phyloP scores from a whole-genome alignment of 2,113 vertebrate genomes.

The Phylloscopus whistleri region DNA sequence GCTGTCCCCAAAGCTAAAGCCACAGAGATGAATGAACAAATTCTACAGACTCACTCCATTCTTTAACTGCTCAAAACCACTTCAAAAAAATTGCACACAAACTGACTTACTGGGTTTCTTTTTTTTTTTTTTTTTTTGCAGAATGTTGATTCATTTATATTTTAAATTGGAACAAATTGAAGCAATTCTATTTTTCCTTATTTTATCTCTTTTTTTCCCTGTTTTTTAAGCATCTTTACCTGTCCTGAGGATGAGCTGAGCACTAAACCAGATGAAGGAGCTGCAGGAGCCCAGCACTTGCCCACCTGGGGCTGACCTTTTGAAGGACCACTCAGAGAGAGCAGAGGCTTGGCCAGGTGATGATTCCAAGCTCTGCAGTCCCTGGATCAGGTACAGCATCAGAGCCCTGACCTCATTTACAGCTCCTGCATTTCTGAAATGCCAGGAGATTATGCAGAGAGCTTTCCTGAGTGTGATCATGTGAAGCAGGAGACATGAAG shows the following conservation, averaged over 20 bases:
- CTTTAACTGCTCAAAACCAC: not conserved
- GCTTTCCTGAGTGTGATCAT: not conserved
- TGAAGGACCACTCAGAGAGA: not conserved
- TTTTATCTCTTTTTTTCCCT: not conserved
- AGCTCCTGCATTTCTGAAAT: not conserved
- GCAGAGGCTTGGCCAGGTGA: not conserved
- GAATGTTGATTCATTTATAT: not conserved
- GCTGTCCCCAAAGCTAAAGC: not conserved
- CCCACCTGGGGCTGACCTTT: not conserved
- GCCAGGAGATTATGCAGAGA: constrained; percentile 27
- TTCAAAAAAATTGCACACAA: not conserved
- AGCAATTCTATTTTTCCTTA: not conserved
- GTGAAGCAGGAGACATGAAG: constrained; percentile 8
- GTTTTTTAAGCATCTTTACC: not conserved
- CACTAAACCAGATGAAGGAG: not conserved
- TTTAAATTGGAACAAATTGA: not conserved
- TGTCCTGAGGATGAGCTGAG: not conserved
- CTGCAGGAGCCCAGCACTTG: not conserved
- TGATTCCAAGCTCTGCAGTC: constrained; percentile 6
- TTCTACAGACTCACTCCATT: not conserved
- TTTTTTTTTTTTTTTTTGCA: not conserved
- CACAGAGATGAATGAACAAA: not conserved
- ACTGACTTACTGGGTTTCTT: not conserved
- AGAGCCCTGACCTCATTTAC: constrained; percentile 22
- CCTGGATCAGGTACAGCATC: not conserved